phyloP scores from a whole-genome alignment of 92 coral and sea anemone species.

The Parazoanthus swiftii region DNA sequence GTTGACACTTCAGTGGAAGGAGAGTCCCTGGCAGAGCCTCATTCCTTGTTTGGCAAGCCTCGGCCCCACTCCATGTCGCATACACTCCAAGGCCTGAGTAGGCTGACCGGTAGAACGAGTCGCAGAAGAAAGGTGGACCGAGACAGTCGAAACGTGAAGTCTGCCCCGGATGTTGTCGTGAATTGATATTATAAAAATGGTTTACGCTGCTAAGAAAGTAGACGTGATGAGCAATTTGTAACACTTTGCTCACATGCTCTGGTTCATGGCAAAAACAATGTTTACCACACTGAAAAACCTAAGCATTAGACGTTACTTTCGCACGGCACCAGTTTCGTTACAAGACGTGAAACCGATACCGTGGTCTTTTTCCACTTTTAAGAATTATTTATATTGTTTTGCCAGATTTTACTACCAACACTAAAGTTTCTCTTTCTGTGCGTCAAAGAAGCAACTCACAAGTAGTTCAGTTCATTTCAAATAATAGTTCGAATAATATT shows the following conservation, averaged over 20 bases:
- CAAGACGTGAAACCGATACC: not conserved
- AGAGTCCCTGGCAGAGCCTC: slow-evolving; percentile 62
- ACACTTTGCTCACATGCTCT: not conserved
- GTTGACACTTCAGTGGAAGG: slow-evolving; percentile 56
- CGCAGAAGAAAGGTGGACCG: slow-evolving; percentile 55
- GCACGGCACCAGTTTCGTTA: not conserved
- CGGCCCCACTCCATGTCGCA: slow-evolving; percentile 39
- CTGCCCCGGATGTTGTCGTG: slow-evolving; percentile 83
- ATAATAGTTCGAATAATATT: no score
- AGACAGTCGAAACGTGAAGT: slow-evolving; percentile 43
- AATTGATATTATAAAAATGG: slow-evolving; percentile 44
- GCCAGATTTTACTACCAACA: not conserved
- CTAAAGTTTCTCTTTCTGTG: not conserved
- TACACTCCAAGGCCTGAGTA: slow-evolving; percentile 52
- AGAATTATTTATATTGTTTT: no score
- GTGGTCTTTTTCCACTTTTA: no score
- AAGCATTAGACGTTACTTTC: not conserved
- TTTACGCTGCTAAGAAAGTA: no score
- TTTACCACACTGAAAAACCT: not conserved
- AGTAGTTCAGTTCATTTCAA: no score
- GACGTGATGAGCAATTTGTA: not conserved
- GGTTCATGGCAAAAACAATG: not conserved
- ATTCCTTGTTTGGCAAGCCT: slow-evolving; percentile 42
- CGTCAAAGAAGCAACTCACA: not conserved
- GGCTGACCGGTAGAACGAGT: slow-evolving; percentile 45